Conservation (phyloP, 2,797 vertebrate genomes). For the Muscicapa comitata region DNA sequence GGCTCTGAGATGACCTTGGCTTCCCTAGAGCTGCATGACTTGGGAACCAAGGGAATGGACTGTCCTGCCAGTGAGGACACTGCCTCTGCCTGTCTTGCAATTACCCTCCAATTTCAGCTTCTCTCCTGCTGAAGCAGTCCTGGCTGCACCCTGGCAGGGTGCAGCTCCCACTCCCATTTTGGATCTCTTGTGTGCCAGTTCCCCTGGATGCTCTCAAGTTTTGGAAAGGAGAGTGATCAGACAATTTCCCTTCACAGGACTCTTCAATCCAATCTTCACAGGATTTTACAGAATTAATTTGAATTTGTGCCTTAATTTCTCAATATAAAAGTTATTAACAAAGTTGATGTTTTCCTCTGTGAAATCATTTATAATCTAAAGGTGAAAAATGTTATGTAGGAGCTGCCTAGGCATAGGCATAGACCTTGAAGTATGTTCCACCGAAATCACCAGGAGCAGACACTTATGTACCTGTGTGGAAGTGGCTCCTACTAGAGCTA, state of each 20-base stretch:
- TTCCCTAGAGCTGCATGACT: not conserved
- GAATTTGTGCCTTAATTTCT: not conserved
- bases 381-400: not conserved
- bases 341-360: not conserved
- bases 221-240: not conserved
- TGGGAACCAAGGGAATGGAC: not conserved
- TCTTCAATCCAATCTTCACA: not conserved
- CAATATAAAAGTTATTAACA: not conserved
- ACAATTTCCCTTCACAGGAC: not conserved
- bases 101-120: not conserved
- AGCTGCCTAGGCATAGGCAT: not conserved
- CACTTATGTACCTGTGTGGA: not conserved
- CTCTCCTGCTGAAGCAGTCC: not conserved
- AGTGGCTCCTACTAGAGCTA: not conserved
- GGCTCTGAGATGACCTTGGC: not conserved
- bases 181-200: not conserved
- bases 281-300: not conserved
- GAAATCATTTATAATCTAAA: not conserved
- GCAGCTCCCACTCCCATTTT: not conserved
- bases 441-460: not conserved
- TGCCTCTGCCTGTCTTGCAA: not conserved
- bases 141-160: not conserved
- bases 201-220: not conserved
- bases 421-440: not conserved
- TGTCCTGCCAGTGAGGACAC: not conserved